These are phyloP conservation scores for Acrobasis repandana DNA, from an alignment of 2,888 invertebrate genomes.

Conservation along the genomic window DNA sequence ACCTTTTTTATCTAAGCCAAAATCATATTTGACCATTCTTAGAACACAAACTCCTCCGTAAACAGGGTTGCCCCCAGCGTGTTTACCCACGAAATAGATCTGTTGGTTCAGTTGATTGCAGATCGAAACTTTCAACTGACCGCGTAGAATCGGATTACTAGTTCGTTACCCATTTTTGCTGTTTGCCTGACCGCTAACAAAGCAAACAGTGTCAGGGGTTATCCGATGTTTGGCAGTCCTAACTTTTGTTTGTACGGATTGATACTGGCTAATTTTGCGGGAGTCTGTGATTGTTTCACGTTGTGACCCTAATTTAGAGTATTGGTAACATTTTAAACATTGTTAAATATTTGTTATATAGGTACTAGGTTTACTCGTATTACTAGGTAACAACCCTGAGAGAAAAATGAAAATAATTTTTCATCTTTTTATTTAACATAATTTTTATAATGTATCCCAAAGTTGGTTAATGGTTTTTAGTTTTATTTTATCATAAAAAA, in stretches of 20 bases:
- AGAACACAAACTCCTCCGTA: conserved; percentile 7
- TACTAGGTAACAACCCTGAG: too few relatives aligned
- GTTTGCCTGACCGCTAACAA: conserved; percentile 70
- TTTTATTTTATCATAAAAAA: too few relatives aligned
- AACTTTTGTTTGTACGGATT: conserved; percentile 40
- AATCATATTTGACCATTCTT: conserved; percentile 15
- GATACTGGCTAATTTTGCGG: conserved; percentile 27
- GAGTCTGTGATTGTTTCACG: conserved; percentile 18
- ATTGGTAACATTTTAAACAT: conserved; percentile 4
- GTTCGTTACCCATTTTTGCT: conserved; percentile 76
- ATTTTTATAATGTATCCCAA: too few relatives aligned
- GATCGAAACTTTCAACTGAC: conserved; percentile 77
- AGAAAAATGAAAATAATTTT: too few relatives aligned
- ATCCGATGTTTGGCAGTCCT: conserved; percentile 53
- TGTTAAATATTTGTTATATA: background rate
- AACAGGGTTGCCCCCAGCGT: conserved; percentile 51
- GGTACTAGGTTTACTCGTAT: background rate
- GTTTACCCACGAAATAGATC: conserved; percentile 72
- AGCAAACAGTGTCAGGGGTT: conserved; percentile 55
- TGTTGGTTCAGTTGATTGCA: conserved; percentile 75
- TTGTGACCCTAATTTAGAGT: conserved; percentile 3
- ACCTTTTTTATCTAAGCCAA: background rate
- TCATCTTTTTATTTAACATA: too few relatives aligned
- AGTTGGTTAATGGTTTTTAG: too few relatives aligned
- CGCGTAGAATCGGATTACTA: conserved; percentile 74